These are phyloP conservation scores for Lepidiolamprologus cunningtoni DNA, from an alignment of 2,113 vertebrate species.

Conservation along the genomic window DNA sequence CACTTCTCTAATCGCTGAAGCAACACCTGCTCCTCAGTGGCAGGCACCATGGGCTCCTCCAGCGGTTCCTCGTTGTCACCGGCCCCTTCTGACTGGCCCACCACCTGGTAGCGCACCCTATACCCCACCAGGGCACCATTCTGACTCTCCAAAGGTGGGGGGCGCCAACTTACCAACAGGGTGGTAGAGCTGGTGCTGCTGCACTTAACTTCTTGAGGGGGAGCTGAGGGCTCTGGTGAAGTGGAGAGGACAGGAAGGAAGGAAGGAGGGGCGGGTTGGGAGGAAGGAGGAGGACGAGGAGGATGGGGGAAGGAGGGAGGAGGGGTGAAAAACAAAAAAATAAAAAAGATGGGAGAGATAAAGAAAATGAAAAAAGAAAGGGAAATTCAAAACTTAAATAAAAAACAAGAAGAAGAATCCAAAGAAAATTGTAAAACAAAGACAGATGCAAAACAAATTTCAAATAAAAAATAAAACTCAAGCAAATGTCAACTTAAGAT, in stretches of 20 bases:
- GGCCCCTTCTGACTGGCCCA: conserved; percentile 78
- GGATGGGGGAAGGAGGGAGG: conserved; percentile 19
- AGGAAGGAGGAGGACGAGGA: conserved; percentile 25
- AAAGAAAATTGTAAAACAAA: conserved; percentile 44
- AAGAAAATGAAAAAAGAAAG: conserved; percentile 84
- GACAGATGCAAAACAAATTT: conserved; percentile 27
- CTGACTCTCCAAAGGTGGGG: conserved; percentile 86
- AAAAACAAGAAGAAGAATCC: conserved; percentile 65
- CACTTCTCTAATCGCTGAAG: conserved; percentile 95
- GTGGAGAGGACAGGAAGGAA: conserved; percentile 61
- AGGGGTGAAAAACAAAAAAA: conserved; percentile 69
- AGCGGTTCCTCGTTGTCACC: conserved; percentile 64
- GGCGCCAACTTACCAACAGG: conserved; percentile 98
- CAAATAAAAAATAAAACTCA: neutral
- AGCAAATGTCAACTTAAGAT: conserved; percentile 59
- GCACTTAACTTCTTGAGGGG: conserved; percentile 97
- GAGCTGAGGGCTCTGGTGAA: conserved; percentile 94
- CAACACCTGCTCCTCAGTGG: conserved; percentile 78
- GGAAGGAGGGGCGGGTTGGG: conserved; percentile 7
- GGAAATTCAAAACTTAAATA: conserved; percentile 75
- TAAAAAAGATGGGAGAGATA: conserved; percentile 96
- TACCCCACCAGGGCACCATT: conserved; percentile 92
- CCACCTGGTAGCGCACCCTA: conserved; percentile 86
- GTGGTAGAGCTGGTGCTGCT: conserved; percentile 91
- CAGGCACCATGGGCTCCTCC: conserved; percentile 81